Evolutionary conservation across 2,113 vertebrate genomes (phyloP), one percentile per base, ranked within the genome.

Genomic region (Sialia sialis): DNA sequence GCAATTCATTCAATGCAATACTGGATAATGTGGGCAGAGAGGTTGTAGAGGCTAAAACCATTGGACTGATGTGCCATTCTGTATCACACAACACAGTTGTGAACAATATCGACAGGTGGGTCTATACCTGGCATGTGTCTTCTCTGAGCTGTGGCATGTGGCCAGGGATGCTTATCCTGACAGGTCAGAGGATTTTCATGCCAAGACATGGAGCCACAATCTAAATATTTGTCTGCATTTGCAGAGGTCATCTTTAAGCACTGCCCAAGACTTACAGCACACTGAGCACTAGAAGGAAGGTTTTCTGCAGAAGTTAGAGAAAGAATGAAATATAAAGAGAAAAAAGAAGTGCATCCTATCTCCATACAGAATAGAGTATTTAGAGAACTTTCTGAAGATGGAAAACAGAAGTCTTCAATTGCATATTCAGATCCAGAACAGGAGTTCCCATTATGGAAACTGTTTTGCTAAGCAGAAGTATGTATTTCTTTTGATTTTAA

Each of bases 401-500:
- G 6, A 51, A 51, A 58, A 1, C 4, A 59, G n/a, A 76, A 7
- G 23, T 66, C 26, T 7, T 56, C 56, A 55, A 66, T 11, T 19
- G 4, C 46, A 51, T 56, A 19, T 23, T 74, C 23, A 69, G 26
- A 73, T 46, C 8, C 25, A 84, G 9, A 26, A 59, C 8, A 82
- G 20, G 4, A 64, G 2, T 52, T 66, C 3, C 5, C 0, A 0
- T 32, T n/a, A 39, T 15, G 7, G 12, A 80, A 80, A 1, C 1
- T 51, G 13, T 59, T 72, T 68, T 27, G 8, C 6, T 54, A 49
- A 63, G 19, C 3, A 79, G 16, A 86, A 41, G 1, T 21, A 34
- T 11, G 0, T 39, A 17, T 54, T 30, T 46, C 0, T 82, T 68
- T 60, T 21, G 10, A 48, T 48, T 48, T 48, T 23, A 16, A 51